Conservation (phyloP, 2,113 vertebrate genomes). For the Epinephelus cyanopodus region DNA sequence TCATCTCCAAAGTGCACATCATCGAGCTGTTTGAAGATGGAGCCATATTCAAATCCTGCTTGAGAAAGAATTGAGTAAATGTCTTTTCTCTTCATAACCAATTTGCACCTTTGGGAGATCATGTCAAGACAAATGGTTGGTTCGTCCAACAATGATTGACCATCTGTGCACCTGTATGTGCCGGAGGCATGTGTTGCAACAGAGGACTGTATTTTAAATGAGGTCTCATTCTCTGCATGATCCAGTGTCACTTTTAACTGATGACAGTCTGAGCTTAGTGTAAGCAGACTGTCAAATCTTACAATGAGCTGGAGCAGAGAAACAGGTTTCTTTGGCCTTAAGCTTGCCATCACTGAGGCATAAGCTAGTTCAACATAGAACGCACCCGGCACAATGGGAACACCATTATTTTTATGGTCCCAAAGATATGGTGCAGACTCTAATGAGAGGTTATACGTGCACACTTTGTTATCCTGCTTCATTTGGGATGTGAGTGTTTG, state of each 20-base stretch:
- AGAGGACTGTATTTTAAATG: constrained; percentile 86
- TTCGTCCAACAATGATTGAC: constrained; percentile 76
- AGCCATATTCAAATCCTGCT: constrained; percentile 87
- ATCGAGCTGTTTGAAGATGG: constrained; percentile 84
- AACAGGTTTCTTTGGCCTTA: constrained; percentile 80
- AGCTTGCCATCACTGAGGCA: constrained; percentile 82
- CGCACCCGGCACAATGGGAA: constrained; percentile 86
- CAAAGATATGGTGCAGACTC: constrained; percentile 79
- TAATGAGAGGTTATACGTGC: constrained; percentile 80
- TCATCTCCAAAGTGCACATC: constrained; percentile 85
- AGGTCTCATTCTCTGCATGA: constrained; percentile 47
- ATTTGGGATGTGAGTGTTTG: constrained; percentile 77
- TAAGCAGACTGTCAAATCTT: constrained; percentile 81
- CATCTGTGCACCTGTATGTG: constrained; percentile 66
- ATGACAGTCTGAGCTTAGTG: constrained; percentile 79
- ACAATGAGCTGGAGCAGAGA: constrained; percentile 82
- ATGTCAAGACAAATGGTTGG: constrained; percentile 76
- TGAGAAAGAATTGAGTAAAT: constrained; percentile 85
- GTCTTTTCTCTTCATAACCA: constrained; percentile 71
- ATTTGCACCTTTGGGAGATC: constrained; percentile 84
- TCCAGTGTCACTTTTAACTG: constrained; percentile 83
- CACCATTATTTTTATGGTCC: constrained; percentile 87
- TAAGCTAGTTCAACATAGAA: constrained; percentile 88
- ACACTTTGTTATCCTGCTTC: constrained; percentile 70
- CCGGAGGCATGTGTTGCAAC: constrained; percentile 83